phyloP scores from a whole-genome alignment of 2,797 vertebrate species.

The Notoglanidium macrostoma region DNA sequence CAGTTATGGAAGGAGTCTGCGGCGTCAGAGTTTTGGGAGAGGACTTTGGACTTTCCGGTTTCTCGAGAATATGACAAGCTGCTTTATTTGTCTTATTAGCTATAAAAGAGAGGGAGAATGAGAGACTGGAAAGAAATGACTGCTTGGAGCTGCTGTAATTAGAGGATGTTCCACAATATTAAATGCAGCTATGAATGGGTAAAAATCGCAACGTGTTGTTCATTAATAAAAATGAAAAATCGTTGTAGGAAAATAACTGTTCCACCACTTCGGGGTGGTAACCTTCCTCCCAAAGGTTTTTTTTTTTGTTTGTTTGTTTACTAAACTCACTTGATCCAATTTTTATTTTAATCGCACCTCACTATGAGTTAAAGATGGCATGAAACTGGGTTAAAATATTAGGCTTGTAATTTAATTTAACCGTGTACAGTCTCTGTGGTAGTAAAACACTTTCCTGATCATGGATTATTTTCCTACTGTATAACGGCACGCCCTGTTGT shows the following conservation, averaged over 20 bases:
- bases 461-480: neutral
- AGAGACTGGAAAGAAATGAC: neutral
- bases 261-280: neutral
- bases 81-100: neutral
- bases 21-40: neutral
- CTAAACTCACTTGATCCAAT: neutral
- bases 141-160: neutral
- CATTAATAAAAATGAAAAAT: neutral
- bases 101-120: neutral
- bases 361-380: neutral
- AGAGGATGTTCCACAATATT: neutral
- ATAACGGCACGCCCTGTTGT: neutral
- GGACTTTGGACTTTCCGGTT: neutral
- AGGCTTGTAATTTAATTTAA: neutral
- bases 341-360: neutral
- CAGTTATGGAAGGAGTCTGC: neutral
- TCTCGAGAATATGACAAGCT: neutral
- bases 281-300: neutral
- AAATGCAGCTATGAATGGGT: too few relatives aligned
- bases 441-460: neutral
- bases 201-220: neutral
- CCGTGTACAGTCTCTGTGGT: neutral
- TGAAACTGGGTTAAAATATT: neutral
- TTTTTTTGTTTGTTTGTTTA: neutral
- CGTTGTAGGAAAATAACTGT: neutral